Evolutionary conservation across 2,888 invertebrate genomes (phyloP), one percentile per base, ranked within the genome.

Genomic region (Carabus problematicus): DNA sequence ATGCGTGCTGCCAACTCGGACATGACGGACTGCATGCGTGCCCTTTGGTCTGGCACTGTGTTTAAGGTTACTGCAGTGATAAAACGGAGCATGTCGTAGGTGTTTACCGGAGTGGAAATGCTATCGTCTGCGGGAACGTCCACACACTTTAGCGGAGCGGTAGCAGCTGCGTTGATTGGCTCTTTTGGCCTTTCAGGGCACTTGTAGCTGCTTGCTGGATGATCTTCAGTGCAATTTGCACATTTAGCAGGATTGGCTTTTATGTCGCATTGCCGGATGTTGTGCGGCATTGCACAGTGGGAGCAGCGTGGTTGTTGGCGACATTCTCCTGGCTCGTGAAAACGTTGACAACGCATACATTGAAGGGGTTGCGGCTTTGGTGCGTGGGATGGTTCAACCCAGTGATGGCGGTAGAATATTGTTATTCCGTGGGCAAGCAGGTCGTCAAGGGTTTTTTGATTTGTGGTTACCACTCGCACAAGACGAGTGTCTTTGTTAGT

Each of bases 321-420:
- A 11, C 54, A 54, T 11, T 54, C 14, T 7, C 19, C 19, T 16
- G 54, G 54, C 19, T 54, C 54, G 54, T 54, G 54, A 1, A 54
- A 54, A 14, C 19, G 14, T 11, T 18, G 19, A 19, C 54, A 54
- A 14, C 19, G 14, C 7, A 11, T 14, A 16, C 54, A 54, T 16
- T 54, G 54, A 14, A 19, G 16, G n/a, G 54, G 54, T 54, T 54
- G 54, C 11, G 54, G 54, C 7, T 54, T 54, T 11, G 54, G 54
- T 19, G 54, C 11, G 54, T 54, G 12, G n/a, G 18, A 18, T 54
- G 1, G 54, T 16, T 54, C 54, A 8, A 54, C 54, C 8, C 54
- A 19, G 19, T 54, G 54, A 11, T 19, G 18, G 1, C 54, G 16
- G 54, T n/a, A n/a, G n/a, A n/a, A n/a, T n/a, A n/a, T n/a, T n/a